Conservation (phyloP, 2,888 invertebrate species). For the Minunthozetes semirufus region DNA sequence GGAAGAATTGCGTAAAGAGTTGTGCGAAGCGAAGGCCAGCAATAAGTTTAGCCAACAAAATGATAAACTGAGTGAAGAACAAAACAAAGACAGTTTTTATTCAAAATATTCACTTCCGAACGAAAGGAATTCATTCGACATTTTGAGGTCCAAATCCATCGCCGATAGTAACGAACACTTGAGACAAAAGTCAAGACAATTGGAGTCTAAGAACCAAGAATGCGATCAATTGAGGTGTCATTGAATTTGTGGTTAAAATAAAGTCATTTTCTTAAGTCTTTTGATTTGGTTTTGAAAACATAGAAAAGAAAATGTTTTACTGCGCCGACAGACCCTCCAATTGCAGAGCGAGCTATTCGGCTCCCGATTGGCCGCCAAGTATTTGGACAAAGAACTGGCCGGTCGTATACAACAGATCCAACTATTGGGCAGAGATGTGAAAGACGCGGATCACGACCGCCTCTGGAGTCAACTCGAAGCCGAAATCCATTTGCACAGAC, state of each 20-base stretch:
- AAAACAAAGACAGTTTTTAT: slow-evolving; percentile 46
- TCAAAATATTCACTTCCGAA: background rate
- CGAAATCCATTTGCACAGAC: slow-evolving; percentile 74
- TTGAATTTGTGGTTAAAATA: slow-evolving; percentile 35
- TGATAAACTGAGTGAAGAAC: slow-evolving; percentile 50
- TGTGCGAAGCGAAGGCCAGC: slow-evolving; percentile 62
- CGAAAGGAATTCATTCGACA: slow-evolving; percentile 48
- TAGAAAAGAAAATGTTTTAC: slow-evolving; percentile 61
- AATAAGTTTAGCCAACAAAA: slow-evolving; percentile 49
- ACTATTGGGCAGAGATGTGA: slow-evolving; percentile 69
- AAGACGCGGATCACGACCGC: slow-evolving; percentile 68
- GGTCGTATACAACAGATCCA: slow-evolving; percentile 77
- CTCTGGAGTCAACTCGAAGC: slow-evolving; percentile 75
- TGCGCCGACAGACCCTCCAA: slow-evolving; percentile 64
- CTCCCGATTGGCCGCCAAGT: slow-evolving; percentile 73
- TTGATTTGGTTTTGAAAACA: slow-evolving; percentile 40
- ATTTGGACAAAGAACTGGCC: slow-evolving; percentile 75
- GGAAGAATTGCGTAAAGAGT: slow-evolving; percentile 64
- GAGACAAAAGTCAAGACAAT: slow-evolving; percentile 40
- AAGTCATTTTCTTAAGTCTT: slow-evolving; percentile 38
- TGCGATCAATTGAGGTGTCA: slow-evolving; percentile 34
- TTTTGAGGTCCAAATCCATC: slow-evolving; percentile 49
- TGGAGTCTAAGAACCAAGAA: slow-evolving; percentile 35
- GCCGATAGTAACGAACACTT: slow-evolving; percentile 46
- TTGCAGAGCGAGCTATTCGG: slow-evolving; percentile 75